These are phyloP conservation scores for Cercocebus atys DNA, from an alignment of 2,113 vertebrate genomes.

Conservation along the genomic window DNA sequence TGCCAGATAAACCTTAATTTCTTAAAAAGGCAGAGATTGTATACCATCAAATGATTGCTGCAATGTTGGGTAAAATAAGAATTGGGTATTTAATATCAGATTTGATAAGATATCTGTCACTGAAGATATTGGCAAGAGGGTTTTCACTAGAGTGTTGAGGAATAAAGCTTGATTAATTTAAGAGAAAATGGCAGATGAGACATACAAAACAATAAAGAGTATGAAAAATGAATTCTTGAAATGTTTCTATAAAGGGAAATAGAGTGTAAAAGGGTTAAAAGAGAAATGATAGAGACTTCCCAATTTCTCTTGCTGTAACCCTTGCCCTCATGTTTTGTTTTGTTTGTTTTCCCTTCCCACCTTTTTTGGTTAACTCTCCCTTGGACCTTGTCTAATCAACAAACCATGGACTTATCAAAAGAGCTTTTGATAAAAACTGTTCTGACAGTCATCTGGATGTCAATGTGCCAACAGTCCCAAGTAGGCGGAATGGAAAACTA, in stretches of 20 bases:
- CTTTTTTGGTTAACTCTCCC: background rate
- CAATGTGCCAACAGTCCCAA: background rate
- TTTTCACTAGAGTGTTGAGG: background rate
- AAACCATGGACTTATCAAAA: slow-evolving; percentile 7
- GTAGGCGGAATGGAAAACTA: background rate
- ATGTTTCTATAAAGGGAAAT: background rate
- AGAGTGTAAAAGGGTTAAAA: background rate
- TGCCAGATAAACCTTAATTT: background rate
- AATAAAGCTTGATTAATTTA: background rate
- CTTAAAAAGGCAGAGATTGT: background rate
- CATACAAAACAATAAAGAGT: background rate
- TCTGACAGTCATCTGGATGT: background rate
- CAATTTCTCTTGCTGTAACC: background rate
- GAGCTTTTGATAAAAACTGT: background rate
- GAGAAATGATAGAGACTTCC: background rate
- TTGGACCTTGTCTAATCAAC: background rate
- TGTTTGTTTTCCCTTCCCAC: background rate
- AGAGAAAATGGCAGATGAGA: background rate
- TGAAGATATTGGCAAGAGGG: background rate
- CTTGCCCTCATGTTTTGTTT: background rate
- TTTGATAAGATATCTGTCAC: background rate
- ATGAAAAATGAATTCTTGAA: background rate
- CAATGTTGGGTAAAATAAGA: background rate
- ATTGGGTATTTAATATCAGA: background rate
- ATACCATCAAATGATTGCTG: background rate